These are phyloP conservation scores for Argyresthia albistria DNA, from an alignment of 2,888 invertebrate species.

Conservation along the genomic window DNA sequence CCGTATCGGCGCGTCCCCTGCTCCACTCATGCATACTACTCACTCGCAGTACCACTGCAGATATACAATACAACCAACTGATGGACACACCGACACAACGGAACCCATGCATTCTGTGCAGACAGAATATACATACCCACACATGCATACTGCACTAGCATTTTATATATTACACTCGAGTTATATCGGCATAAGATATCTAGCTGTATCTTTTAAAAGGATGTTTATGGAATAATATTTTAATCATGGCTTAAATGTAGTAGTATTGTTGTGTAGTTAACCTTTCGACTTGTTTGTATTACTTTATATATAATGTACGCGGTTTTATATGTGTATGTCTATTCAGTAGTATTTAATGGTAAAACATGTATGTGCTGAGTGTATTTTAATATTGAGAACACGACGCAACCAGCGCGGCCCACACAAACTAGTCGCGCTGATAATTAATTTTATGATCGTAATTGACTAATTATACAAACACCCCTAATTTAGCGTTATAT, in stretches of 20 bases:
- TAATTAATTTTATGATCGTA: slow-evolving; percentile 68
- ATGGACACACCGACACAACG: neutral
- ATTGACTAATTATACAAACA: slow-evolving; percentile 68
- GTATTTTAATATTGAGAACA: slow-evolving; percentile 58
- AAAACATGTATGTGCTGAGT: slow-evolving; percentile 61
- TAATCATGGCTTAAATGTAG: slow-evolving; percentile 68
- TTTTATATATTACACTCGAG: slow-evolving; percentile 48
- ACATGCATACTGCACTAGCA: slow-evolving; percentile 28
- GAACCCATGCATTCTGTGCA: neutral
- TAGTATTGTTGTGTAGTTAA: slow-evolving; percentile 65
- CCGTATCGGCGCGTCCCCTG: slow-evolving; percentile 17
- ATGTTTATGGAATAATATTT: slow-evolving; percentile 63
- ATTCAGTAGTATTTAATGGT: slow-evolving; percentile 63
- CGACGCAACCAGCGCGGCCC: slow-evolving; percentile 19
- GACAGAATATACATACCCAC: no score
- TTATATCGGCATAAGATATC: slow-evolving; percentile 56
- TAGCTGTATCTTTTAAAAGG: slow-evolving; percentile 56
- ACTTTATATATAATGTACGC: slow-evolving; percentile 68
- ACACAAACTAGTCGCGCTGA: slow-evolving; percentile 21
- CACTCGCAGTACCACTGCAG: neutral
- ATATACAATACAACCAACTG: neutral
- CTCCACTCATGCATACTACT: slow-evolving; percentile 7
- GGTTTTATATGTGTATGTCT: slow-evolving; percentile 72
- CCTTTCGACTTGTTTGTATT: slow-evolving; percentile 69
- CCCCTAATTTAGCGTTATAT: slow-evolving; percentile 53